Conservation (phyloP, 2,113 vertebrate species). For the Prietella phreatophila region DNA sequence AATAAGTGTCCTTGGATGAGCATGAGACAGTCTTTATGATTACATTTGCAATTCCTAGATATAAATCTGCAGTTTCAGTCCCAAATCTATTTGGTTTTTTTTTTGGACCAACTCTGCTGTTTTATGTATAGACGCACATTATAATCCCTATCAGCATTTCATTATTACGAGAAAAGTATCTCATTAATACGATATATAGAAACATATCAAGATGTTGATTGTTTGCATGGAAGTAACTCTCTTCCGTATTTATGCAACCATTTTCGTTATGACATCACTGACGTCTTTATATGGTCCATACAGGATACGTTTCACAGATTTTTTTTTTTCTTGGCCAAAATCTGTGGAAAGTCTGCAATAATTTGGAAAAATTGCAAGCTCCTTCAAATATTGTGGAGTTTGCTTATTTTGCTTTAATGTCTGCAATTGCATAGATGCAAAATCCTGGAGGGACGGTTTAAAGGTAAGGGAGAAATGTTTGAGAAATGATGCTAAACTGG, state of each 20-base stretch:
- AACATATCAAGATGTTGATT: background rate
- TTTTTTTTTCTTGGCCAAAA: too few relatives aligned
- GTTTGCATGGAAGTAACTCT: background rate
- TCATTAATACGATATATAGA: too few relatives aligned
- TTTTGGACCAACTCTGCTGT: background rate
- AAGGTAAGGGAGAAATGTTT: background rate
- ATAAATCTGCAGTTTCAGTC: background rate
- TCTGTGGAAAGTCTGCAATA: too few relatives aligned
- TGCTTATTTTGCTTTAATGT: too few relatives aligned
- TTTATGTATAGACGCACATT: background rate
- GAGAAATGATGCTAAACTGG: background rate
- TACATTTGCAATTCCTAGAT: background rate
- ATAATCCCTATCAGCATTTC: background rate
- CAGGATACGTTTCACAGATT: too few relatives aligned
- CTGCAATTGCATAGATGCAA: too few relatives aligned
- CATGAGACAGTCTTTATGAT: background rate
- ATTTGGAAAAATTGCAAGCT: too few relatives aligned
- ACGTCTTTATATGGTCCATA: too few relatives aligned
- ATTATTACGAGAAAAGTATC: background rate
- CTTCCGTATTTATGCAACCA: background rate
- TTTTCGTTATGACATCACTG: background rate
- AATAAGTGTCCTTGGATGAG: background rate
- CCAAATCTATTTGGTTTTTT: background rate
- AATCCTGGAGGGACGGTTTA: too few relatives aligned
- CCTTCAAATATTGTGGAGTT: too few relatives aligned